Base-by-base conservation (phyloP, 2,888 invertebrate genomes). In the Papilio protenor region DNA sequence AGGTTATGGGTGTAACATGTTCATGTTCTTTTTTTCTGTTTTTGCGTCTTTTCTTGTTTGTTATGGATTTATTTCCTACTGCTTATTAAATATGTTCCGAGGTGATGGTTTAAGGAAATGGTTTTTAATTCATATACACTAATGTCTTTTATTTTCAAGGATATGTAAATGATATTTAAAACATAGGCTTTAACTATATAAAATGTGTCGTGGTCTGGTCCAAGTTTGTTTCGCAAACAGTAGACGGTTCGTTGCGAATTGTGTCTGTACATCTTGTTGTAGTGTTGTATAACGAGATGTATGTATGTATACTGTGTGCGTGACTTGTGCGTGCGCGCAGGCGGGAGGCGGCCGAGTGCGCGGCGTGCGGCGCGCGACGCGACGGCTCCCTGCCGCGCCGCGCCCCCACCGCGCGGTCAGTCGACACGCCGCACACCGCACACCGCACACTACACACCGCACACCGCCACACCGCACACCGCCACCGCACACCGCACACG, bases 381-480 rank as follows among this genome's bases (percentile, higher is more conserved):
- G 84, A 82, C 75, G 87, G 87, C 85, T 88, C 90, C 72, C 87
- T 88, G 84, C 89, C 90, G 85, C 90, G 91, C 81, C 87, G 91
- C 64, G 87, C 91, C 85, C 85, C 86, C 89, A 86, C 90, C 81
- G 91, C 92, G 85, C 87, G 89, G 90, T 88, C 82, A 87, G 89
- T 90, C 81, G 79, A 69, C 23, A 76, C 33, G 18, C 23, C 70
- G 75, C 80, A 66, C 73, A 8, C 79, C 6, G 66, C 75, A 23
- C 80, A 74, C 66, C 76, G 76, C 75, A 66, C 61, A 57, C 27
- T 74, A 33, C 80, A 75, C 73, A 72, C 70, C 8, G 18, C 55
- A 11, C 55, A 21, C n/a, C 10, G 10, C n/a, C n/a, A n/a, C n/a
- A n/a, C 18, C 52, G 18, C 18, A 52, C 52, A 16, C 52, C 18